phyloP scores from a whole-genome alignment of 2,888 invertebrate species.

The Drosophila ustulata region DNA sequence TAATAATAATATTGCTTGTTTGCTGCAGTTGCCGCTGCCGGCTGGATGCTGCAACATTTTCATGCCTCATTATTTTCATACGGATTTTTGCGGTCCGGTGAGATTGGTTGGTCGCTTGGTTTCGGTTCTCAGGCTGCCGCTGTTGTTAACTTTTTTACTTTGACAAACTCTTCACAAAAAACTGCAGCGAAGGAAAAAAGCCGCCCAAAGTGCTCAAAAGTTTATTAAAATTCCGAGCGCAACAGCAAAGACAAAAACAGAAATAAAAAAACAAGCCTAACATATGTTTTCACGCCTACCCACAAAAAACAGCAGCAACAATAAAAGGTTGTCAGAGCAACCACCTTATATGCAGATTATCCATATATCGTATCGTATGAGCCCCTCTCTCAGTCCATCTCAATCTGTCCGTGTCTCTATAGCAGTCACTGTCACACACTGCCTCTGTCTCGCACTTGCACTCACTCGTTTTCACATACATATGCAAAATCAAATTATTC shows the following conservation, averaged over 20 bases:
- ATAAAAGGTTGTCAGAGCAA: constrained; percentile 63
- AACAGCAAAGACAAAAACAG: constrained; percentile 36
- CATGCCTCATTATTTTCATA: constrained; percentile 82
- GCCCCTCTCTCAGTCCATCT: constrained; percentile 6
- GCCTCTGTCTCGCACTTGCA: constrained; percentile 2
- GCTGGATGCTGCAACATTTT: constrained; percentile 69
- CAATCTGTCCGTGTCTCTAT: no score
- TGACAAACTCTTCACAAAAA: constrained; percentile 29
- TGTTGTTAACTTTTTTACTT: constrained; percentile 45
- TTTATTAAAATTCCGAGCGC: constrained; percentile 75
- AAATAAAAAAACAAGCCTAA: constrained; percentile 48
- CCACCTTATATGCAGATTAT: constrained; percentile 77
- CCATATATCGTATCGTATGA: constrained; percentile 66
- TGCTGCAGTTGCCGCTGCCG: constrained; percentile 31
- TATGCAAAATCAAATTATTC: constrained; percentile 75
- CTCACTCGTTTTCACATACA: constrained; percentile 30
- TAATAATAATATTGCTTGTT: constrained; percentile 58
- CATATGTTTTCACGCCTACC: constrained; percentile 81
- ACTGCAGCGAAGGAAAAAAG: constrained; percentile 23
- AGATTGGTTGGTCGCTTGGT: constrained; percentile 68
- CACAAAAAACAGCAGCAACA: constrained; percentile 29
- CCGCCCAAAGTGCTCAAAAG: constrained; percentile 60
- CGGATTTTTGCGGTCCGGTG: constrained; percentile 78
- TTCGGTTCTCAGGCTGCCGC: constrained; percentile 62
- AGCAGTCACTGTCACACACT: neutral